phyloP scores from a whole-genome alignment of 53 echinoderm and acorn worm genomes.

The Mesocentrotus franciscanus region DNA sequence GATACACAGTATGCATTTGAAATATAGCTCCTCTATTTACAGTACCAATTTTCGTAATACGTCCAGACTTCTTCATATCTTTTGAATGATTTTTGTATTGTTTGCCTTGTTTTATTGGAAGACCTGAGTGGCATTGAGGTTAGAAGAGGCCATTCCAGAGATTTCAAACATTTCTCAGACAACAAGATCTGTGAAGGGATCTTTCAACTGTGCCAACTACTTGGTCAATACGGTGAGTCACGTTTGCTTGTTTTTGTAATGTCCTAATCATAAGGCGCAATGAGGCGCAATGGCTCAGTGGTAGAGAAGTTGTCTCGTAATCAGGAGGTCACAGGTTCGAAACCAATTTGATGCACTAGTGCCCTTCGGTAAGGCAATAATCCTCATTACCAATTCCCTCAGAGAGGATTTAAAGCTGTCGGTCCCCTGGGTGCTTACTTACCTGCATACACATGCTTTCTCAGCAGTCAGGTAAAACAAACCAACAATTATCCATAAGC shows the following conservation, averaged over 20 bases:
- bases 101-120: not conserved
- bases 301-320: no score
- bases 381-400: no score
- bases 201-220: constrained; percentile 78
- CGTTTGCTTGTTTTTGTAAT: not conserved
- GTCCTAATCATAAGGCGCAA: no score
- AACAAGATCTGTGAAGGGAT: constrained; percentile 76
- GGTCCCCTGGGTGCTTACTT: no score
- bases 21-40: not conserved
- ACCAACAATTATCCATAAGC: no score
- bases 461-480: no score
- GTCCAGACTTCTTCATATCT: not conserved
- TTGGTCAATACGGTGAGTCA: constrained; percentile 86
- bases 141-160: not conserved
- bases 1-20: not conserved
- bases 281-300: no score
- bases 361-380: no score
- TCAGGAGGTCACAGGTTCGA: no score
- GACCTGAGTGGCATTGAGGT: constrained; percentile 2
- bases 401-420: no score
- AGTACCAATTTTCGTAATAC: not conserved
- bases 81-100: not conserved
- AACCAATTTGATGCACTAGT: no score
- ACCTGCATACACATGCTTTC: no score
- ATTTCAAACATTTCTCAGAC: constrained; percentile 87